Percentiles rank a stretch among this genome's conserved stretches.
Evolutionary conservation across 2,113 vertebrate genomes (phyloP).

Genomic region (Eidolon helvum): DNA sequence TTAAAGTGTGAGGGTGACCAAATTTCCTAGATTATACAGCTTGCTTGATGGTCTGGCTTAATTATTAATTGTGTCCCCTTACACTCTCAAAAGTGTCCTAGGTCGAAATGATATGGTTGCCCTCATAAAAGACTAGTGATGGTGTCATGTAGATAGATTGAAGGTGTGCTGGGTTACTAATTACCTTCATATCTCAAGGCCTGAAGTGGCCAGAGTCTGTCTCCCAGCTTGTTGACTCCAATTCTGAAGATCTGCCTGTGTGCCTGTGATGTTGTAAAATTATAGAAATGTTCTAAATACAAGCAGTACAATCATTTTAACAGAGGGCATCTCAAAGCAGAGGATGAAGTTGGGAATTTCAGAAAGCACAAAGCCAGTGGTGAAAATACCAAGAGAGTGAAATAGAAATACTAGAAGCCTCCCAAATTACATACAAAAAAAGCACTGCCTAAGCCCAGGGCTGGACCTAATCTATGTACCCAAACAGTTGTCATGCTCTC

Average conservation of each 20-base stretch:
- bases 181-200: neutral
- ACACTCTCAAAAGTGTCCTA: neutral
- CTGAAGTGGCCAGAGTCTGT: neutral
- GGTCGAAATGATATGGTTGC: neutral
- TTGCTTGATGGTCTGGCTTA: neutral
- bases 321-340: neutral
- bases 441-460: neutral
- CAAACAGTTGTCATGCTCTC: neutral
- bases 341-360: neutral
- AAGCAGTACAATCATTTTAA: neutral
- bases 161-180: neutral
- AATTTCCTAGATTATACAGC: constrained; percentile 26
- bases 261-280: neutral
- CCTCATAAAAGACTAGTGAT: neutral
- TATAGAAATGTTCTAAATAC: neutral
- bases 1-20: neutral
- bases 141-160: neutral
- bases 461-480: neutral
- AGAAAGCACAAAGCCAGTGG: neutral
- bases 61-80: constrained; percentile 39
- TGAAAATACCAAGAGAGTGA: neutral
- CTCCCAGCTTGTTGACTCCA: neutral
- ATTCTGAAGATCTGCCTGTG: neutral
- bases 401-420: neutral
- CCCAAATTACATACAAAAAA: neutral